phyloP scores from a whole-genome alignment of 2,113 vertebrate species.

The Rhineura floridana region DNA sequence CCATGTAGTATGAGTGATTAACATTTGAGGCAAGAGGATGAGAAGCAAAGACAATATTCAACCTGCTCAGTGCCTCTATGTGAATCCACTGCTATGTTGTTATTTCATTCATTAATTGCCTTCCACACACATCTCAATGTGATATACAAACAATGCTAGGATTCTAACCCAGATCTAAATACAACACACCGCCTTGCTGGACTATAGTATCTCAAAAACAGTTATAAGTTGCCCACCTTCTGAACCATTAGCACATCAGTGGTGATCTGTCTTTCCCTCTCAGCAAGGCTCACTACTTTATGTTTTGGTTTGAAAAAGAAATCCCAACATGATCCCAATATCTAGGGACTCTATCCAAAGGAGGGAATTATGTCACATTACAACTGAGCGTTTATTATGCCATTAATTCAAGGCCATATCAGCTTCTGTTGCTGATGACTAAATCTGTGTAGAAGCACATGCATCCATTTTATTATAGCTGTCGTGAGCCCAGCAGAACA shows the following conservation, averaged over 20 bases:
- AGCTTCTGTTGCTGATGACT: conserved; percentile 19
- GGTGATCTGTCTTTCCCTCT: neutral
- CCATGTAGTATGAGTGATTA: neutral
- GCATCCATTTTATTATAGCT: conserved; percentile 22
- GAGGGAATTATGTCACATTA: neutral
- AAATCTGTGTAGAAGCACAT: neutral
- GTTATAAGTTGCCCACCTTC: neutral
- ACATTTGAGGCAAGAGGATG: neutral
- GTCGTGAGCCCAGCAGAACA: no score
- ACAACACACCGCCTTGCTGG: no score
- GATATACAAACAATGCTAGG: neutral
- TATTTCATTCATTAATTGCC: no score
- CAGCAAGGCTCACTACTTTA: neutral
- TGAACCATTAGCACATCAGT: neutral
- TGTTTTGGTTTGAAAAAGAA: neutral
- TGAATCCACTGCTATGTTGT: neutral
- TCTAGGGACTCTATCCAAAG: neutral
- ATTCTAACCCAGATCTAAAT: neutral
- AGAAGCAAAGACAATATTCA: neutral
- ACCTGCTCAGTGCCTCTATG: neutral
- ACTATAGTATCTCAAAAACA: neutral
- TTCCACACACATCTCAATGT: no score
- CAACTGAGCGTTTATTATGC: neutral
- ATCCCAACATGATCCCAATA: neutral
- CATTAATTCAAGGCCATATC: conserved; percentile 30